A percentile compares a stretch with the other conserved stretches of the same genome.
phyloP scores from a whole-genome alignment of 2,888 invertebrate genomes.

The Kuschelorhynchus macadamiae region DNA sequence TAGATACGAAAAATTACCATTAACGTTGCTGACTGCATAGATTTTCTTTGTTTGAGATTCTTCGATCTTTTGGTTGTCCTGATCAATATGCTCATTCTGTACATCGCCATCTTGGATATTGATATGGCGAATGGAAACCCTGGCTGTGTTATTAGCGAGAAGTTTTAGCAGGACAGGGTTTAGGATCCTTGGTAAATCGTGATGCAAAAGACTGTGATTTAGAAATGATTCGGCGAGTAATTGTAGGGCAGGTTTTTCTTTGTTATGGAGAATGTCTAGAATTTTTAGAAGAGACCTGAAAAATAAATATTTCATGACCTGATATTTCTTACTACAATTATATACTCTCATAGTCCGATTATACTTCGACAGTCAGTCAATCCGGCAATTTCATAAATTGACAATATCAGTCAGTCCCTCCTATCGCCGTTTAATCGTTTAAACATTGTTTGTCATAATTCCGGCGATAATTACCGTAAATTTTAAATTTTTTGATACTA shows the following conservation, averaged over 20 bases:
- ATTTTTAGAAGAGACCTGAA: constrained; percentile 80
- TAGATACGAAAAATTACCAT: too few species aligned
- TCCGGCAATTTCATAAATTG: too few species aligned
- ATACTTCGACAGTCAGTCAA: too few species aligned
- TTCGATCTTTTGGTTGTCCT: constrained; percentile 60
- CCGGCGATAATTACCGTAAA: too few species aligned
- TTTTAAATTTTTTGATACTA: too few species aligned
- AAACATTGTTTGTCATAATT: too few species aligned
- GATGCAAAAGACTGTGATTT: constrained; percentile 79
- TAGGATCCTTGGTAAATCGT: constrained; percentile 83
- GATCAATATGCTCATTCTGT: constrained; percentile 61
- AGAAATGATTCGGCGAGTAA: constrained; percentile 83
- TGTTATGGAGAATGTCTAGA: constrained; percentile 76
- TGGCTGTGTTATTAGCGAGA: constrained; percentile 83
- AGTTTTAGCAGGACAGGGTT: constrained; percentile 84
- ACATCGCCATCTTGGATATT: constrained; percentile 73
- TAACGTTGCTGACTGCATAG: constrained; percentile 86
- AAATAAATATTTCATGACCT: too few species aligned
- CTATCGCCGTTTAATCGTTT: too few species aligned
- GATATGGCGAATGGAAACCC: constrained; percentile 84
- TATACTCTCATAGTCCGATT: too few species aligned
- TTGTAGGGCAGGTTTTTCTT: constrained; percentile 73
- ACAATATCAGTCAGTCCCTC: too few species aligned
- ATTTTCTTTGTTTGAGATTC: constrained; percentile 73
- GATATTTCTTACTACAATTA: too few species aligned